Evolutionary conservation across 2,888 invertebrate genomes (phyloP).

Genomic region (Thymelicus sylvestris): DNA sequence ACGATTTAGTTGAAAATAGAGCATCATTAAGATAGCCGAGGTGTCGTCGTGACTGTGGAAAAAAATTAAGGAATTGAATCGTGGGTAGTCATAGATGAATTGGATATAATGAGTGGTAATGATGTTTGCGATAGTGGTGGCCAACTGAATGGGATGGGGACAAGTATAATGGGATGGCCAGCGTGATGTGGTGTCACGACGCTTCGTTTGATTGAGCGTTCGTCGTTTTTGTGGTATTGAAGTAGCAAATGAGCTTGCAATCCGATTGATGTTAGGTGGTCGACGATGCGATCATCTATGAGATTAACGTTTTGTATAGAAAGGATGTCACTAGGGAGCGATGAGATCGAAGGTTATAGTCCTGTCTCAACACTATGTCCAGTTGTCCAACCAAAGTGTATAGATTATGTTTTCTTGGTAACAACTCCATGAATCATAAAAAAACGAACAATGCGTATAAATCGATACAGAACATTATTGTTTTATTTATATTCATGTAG

Average conservation of each 20-base stretch:
- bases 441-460: too few relatives aligned
- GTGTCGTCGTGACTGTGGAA: conserved; percentile 65
- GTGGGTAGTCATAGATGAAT: conserved; percentile 52
- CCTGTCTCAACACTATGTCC: too few relatives aligned
- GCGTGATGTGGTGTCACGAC: conserved; percentile 38
- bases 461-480: too few relatives aligned
- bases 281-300: neutral
- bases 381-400: too few relatives aligned
- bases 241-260: conserved; percentile 14
- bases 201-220: conserved; percentile 28
- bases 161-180: conserved; percentile 29
- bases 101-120: conserved; percentile 53
- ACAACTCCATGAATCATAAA: too few relatives aligned
- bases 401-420: too few relatives aligned
- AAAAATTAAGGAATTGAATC: conserved; percentile 52
- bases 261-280: conserved; percentile 9
- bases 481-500: too few relatives aligned
- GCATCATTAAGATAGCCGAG: conserved; percentile 60
- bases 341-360: too few relatives aligned
- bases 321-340: neutral
- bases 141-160: conserved; percentile 35
- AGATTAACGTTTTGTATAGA: neutral
- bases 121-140: conserved; percentile 50
- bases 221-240: conserved; percentile 11
- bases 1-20: conserved; percentile 61